Evolutionary conservation across 2,113 vertebrate species (phyloP).

Genomic region (Sisor rabdophorus): DNA sequence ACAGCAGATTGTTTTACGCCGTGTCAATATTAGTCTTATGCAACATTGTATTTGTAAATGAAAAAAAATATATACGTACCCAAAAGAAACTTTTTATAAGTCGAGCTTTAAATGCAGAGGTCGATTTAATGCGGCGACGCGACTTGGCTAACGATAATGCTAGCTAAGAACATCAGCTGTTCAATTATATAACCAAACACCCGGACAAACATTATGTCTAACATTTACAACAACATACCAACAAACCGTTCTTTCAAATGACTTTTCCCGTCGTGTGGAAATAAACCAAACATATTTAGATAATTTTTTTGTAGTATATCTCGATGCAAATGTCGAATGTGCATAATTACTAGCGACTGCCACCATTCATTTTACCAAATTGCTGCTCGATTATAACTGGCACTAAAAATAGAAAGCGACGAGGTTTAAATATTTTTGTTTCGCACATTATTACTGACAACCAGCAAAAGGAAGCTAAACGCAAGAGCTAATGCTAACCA

Average conservation of each 20-base stretch:
- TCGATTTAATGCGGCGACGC: neutral
- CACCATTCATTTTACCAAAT: too few relatives aligned
- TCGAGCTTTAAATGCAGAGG: neutral
- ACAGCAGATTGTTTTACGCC: neutral
- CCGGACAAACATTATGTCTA: neutral
- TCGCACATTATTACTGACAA: neutral
- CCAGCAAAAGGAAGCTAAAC: neutral
- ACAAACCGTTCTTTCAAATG: neutral
- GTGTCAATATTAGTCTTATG: too few relatives aligned
- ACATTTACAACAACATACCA: neutral
- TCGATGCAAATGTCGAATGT: slow-evolving; percentile 7
- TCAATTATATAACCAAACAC: slow-evolving; percentile 1
- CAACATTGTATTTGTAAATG: neutral
- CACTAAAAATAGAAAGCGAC: neutral
- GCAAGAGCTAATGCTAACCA: neutral
- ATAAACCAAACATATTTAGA: neutral
- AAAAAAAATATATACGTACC: neutral
- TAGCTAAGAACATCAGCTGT: neutral
- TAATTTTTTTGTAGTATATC: neutral
- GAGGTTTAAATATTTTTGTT: neutral
- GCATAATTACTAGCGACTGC: neutral
- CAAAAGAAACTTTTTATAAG: neutral
- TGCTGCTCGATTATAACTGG: neutral
- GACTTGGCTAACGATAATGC: neutral
- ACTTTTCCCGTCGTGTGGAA: neutral